These are phyloP conservation scores for Eriosoma lanigerum DNA, from an alignment of 1,140 invertebrate genomes.

Conservation along the genomic window DNA sequence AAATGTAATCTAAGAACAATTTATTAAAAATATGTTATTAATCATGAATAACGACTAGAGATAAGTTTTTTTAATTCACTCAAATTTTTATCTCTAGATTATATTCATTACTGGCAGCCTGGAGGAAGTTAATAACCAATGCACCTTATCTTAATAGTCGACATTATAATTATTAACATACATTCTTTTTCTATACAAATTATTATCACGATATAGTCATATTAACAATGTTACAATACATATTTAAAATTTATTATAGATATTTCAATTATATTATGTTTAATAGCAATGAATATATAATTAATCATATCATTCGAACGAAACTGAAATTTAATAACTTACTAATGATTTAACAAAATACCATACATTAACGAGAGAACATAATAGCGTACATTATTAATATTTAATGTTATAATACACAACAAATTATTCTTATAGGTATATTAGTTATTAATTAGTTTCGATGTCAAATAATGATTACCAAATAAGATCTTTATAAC, in stretches of 20 bases:
- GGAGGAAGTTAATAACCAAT: background rate
- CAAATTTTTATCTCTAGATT: background rate
- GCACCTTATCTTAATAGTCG: constrained; percentile 3
- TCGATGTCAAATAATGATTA: constrained; percentile 1
- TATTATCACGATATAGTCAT: background rate
- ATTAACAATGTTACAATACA: background rate
- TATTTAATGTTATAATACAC: too few species aligned
- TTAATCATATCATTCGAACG: too few species aligned
- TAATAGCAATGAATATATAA: background rate
- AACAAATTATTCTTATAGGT: too few species aligned
- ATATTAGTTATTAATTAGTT: too few species aligned
- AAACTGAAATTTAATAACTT: too few species aligned
- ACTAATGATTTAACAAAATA: too few species aligned
- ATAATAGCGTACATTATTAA: too few species aligned
- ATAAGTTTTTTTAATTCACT: background rate
- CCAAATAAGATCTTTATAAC: constrained; percentile 28
- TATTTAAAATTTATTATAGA: too few species aligned
- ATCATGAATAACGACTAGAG: background rate
- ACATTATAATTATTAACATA: background rate
- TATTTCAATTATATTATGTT: too few species aligned
- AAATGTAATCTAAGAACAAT: constrained; percentile 4
- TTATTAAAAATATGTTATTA: background rate
- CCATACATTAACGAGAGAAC: too few species aligned
- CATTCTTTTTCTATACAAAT: background rate
- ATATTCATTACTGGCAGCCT: background rate